phyloP scores from a whole-genome alignment of 2,888 invertebrate genomes.

The Leptinotarsa tumamoca region DNA sequence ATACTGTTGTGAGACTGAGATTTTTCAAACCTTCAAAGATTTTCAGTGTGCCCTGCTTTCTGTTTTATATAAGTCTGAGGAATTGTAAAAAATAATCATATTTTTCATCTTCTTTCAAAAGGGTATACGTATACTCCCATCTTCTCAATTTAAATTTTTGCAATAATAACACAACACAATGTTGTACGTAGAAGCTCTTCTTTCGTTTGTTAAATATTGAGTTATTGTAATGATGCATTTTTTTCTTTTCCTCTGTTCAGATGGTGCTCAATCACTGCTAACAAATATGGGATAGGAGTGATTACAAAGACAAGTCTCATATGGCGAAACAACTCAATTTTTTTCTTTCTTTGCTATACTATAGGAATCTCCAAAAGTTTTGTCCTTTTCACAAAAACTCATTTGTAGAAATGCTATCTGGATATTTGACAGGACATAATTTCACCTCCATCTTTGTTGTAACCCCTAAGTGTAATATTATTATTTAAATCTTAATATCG shows the following conservation, averaged over 20 bases:
- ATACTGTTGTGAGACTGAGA: constrained; percentile 24
- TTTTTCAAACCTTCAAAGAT: constrained; percentile 16
- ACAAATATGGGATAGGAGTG: constrained; percentile 39
- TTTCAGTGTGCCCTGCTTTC: constrained; percentile 22
- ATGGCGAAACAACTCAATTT: constrained; percentile 34
- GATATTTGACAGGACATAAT: constrained; percentile 42
- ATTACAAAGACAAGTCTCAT: constrained; percentile 40
- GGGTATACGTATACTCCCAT: constrained; percentile 13
- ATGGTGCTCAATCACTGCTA: constrained; percentile 43
- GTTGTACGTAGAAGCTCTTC: constrained; percentile 36
- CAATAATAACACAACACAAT: constrained; percentile 31
- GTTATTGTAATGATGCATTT: not conserved
- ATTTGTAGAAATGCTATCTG: constrained; percentile 57
- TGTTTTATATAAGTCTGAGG: constrained; percentile 34
- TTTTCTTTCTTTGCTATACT: constrained; percentile 38
- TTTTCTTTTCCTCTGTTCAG: constrained; percentile 20
- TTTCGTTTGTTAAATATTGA: not conserved
- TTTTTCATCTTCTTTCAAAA: not conserved
- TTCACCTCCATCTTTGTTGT: no score
- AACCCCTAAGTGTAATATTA: no score
- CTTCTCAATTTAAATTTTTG: constrained; percentile 34
- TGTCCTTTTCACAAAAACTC: constrained; percentile 45
- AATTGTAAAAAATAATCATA: not conserved
- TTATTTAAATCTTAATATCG: no score
- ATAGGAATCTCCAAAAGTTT: constrained; percentile 54